A percentile compares a stretch with the other conserved stretches of the same genome.
phyloP scores from a whole-genome alignment of 2,113 vertebrate species.

The Rhinopomastus cyanomelas region DNA sequence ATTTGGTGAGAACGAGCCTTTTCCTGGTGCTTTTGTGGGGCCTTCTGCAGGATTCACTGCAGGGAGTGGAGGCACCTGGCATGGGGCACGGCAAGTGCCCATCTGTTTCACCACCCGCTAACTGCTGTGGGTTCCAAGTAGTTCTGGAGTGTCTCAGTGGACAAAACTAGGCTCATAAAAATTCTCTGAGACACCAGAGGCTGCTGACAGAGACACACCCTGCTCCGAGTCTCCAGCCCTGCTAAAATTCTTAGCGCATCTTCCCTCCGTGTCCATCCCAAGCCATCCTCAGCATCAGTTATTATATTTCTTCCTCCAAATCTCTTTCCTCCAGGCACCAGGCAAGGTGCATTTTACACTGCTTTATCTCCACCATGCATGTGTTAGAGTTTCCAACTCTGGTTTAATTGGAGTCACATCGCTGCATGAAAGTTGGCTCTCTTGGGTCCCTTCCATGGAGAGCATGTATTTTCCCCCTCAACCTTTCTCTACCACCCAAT shows the following conservation, averaged over 20 bases:
- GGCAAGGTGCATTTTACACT: not conserved
- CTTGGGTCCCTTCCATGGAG: not conserved
- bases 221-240: not conserved
- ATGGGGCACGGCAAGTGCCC: not conserved
- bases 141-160: not conserved
- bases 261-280: not conserved
- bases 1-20: rapidly evolving
- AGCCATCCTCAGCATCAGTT: not conserved
- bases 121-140: not conserved
- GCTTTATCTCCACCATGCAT: not conserved
- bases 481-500: not conserved
- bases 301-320: not conserved
- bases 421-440: not conserved
- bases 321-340: not conserved
- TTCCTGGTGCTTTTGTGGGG: not conserved
- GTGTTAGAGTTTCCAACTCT: not conserved
- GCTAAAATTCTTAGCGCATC: not conserved
- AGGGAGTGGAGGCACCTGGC: rapidly evolving
- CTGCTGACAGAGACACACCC: rapidly evolving
- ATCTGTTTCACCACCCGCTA: not conserved
- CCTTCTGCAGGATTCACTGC: rapidly evolving
- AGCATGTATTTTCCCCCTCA: not conserved
- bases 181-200: rapidly evolving
- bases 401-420: not conserved
- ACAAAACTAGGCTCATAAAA: not conserved